A percentile compares a stretch with the other conserved stretches of the same genome.
Conservation (phyloP, 2,797 vertebrate genomes). For the Amniataba percoides region DNA sequence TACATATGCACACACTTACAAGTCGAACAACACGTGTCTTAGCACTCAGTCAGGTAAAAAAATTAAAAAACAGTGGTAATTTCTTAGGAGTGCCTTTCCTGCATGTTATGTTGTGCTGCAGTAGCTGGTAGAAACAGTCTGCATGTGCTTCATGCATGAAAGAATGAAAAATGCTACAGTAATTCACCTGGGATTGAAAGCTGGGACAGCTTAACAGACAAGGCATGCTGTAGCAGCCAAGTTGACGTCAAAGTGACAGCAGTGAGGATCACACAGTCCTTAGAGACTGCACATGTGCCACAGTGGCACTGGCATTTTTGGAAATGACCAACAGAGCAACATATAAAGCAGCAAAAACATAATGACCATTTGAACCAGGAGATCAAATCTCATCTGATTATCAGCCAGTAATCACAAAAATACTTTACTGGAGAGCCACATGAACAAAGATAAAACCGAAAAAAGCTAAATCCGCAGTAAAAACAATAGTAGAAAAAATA, state of each 20-base stretch:
- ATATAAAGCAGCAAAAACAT: not conserved
- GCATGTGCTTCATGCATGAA: not conserved
- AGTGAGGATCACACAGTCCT: not conserved
- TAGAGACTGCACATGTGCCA: too few species aligned
- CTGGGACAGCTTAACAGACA: not conserved
- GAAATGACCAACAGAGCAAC: not conserved
- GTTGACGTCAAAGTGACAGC: constrained; percentile 15
- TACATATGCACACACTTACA: not conserved
- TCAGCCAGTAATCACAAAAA: constrained; percentile 13
- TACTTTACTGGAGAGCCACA: not conserved
- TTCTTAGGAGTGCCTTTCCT: not conserved
- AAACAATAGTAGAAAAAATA: constrained; percentile 9
- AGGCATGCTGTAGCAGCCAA: not conserved
- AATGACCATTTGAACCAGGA: constrained; percentile 8
- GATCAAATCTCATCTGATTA: constrained; percentile 19
- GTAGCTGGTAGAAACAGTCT: not conserved
- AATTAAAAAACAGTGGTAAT: not conserved
- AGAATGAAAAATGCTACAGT: not conserved
- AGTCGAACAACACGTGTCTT: not conserved
- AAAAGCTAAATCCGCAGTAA: not conserved
- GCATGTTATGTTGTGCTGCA: not conserved
- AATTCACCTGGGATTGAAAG: not conserved
- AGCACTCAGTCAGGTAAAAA: not conserved
- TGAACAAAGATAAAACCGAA: not conserved
- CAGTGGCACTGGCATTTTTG: not conserved